phyloP scores from a whole-genome alignment of 2,888 invertebrate genomes.

The Ophion slaviceki region DNA sequence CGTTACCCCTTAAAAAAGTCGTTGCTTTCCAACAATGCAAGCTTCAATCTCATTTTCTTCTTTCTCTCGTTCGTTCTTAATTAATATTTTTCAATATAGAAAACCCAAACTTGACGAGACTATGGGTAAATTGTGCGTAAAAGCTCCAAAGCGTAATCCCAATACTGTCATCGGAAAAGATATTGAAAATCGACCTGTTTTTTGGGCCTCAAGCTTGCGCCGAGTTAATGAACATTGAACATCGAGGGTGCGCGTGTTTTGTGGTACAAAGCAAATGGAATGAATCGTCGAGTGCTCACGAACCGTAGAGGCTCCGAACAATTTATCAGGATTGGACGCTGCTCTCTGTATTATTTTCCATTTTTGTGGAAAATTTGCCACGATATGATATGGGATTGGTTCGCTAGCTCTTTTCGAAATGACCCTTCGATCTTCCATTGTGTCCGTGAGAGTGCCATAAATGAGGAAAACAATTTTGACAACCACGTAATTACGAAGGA shows the following conservation, averaged over 20 bases:
- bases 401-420: constrained; percentile 9
- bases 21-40: background rate
- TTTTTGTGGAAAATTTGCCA: constrained; percentile 39
- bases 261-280: background rate
- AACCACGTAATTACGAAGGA: constrained; percentile 35
- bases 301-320: constrained; percentile 7
- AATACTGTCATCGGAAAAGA: background rate
- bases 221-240: background rate
- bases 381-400: constrained; percentile 42
- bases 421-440: background rate
- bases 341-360: background rate
- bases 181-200: background rate
- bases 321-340: constrained; percentile 41
- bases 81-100: background rate
- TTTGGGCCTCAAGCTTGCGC: background rate
- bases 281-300: too few relatives aligned
- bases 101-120: background rate
- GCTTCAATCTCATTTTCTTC: constrained; percentile 4
- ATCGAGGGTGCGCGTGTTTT: background rate
- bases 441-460: background rate
- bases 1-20: too few relatives aligned
- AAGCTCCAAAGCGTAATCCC: background rate
- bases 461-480: constrained; percentile 43
- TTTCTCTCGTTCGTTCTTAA: background rate
- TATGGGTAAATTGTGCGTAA: background rate